Evolutionary conservation across 2,888 invertebrate species (phyloP).

Genomic region (Urechis unicinctus): DNA sequence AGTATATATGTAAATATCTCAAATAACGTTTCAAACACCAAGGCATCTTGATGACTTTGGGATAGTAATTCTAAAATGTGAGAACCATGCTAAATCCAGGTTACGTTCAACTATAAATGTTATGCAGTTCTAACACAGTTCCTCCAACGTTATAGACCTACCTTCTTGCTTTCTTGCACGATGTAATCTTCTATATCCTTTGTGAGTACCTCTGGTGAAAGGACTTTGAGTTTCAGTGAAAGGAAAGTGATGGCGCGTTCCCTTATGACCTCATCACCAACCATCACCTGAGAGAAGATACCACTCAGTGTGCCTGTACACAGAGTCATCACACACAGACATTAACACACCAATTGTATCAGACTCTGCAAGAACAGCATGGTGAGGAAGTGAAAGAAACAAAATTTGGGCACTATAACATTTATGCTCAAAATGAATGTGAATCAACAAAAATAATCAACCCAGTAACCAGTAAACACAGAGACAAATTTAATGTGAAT

Average conservation of each 20-base stretch:
- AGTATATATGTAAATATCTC: too few relatives aligned
- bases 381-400: too few relatives aligned
- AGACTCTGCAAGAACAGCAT: too few relatives aligned
- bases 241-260: slow-evolving; percentile 84
- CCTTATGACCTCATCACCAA: slow-evolving; percentile 65
- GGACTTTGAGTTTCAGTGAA: slow-evolving; percentile 65
- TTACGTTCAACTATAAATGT: neutral
- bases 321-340: too few relatives aligned
- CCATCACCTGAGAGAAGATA: slow-evolving; percentile 64
- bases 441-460: neutral
- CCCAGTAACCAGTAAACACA: neutral
- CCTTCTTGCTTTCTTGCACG: slow-evolving; percentile 77
- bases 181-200: slow-evolving; percentile 80
- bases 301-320: slow-evolving; percentile 63
- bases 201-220: slow-evolving; percentile 72
- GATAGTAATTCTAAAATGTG: too few relatives aligned
- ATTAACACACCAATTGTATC: too few relatives aligned
- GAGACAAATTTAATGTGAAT: neutral
- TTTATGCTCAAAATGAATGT: neutral
- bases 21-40: too few relatives aligned
- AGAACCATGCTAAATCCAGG: too few relatives aligned
- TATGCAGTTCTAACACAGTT: neutral
- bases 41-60: too few relatives aligned
- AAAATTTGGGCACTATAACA: too few relatives aligned
- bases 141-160: slow-evolving; percentile 48